A percentile compares a stretch with the other conserved stretches of the same genome.
Conservation (phyloP, 2,113 vertebrate species). For the Synodontis membranacea region DNA sequence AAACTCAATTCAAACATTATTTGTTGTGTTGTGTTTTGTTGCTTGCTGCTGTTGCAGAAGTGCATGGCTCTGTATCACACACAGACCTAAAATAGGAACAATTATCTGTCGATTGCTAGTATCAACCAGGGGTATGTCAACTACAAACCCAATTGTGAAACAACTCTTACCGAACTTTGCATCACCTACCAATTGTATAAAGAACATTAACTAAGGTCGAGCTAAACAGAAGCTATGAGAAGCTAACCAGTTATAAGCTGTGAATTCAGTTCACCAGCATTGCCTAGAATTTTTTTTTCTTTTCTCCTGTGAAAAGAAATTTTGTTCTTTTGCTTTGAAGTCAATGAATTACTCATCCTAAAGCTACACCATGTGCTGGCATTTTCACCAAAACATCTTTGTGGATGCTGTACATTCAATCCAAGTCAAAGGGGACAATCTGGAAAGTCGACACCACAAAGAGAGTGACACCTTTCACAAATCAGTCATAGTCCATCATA, state of each 20-base stretch:
- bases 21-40: neutral
- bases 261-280: too few relatives aligned
- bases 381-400: neutral
- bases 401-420: neutral
- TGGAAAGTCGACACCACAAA: neutral
- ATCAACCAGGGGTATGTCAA: neutral
- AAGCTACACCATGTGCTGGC: neutral
- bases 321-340: neutral
- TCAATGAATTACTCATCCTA: neutral
- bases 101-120: neutral
- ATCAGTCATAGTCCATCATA: neutral
- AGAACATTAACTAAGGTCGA: neutral
- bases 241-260: neutral
- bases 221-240: neutral
- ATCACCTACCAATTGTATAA: neutral
- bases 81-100: neutral
- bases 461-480: neutral
- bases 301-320: neutral
- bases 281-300: too few relatives aligned
- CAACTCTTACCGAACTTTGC: neutral
- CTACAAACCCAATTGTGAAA: neutral
- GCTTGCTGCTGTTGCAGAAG: neutral
- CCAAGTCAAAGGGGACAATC: neutral
- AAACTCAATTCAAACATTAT: neutral
- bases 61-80: neutral